Evolutionary conservation across 2,888 invertebrate genomes (phyloP), one percentile per base, ranked within the genome.

Genomic region (Coleophora deauratella): DNA sequence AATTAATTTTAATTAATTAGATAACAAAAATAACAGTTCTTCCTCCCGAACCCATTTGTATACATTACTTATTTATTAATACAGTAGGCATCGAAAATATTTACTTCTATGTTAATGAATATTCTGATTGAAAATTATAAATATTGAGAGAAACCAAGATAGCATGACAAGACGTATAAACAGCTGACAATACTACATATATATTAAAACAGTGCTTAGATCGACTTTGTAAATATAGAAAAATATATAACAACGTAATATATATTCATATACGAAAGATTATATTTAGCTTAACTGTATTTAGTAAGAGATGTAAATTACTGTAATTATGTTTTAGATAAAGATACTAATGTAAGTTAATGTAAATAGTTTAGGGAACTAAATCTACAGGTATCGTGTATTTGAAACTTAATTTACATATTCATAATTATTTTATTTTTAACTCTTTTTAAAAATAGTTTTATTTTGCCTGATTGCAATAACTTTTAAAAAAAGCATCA

Each of bases 131-230:
- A 31, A 31, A 31, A 31, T 7, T 9, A 31, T n/a, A 10, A 31
- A 31, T 48, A 53, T 55, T 65, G 60, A 54, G 52, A 61, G 53
- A 57, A 57, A 65, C 60, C 63, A 62, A 62, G 62, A 61, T 66
- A 64, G 59, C 58, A 55, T 69, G 66, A 73, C 75, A 75, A 72
- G 68, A 78, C 70, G 76, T 70, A 76, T 66, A 71, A 77, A 67
- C 80, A 79, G 76, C 79, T 74, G 84, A 85, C 84, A 85, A 85
- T 85, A 85, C 77, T 82, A n/a, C n/a, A n/a, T n/a, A n/a, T n/a
- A 85, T 65, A 68, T 67, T 81, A 72, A 71, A 72, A 72, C 66
- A 76, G 71, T 64, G 71, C 63, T 75, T 73, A 78, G 72, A 62
- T 62, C 57, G 52, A 55, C 49, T 51, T 32, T 72, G 71, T 68